phyloP scores from a whole-genome alignment of 2,888 invertebrate species.

The Proisotoma minuta region DNA sequence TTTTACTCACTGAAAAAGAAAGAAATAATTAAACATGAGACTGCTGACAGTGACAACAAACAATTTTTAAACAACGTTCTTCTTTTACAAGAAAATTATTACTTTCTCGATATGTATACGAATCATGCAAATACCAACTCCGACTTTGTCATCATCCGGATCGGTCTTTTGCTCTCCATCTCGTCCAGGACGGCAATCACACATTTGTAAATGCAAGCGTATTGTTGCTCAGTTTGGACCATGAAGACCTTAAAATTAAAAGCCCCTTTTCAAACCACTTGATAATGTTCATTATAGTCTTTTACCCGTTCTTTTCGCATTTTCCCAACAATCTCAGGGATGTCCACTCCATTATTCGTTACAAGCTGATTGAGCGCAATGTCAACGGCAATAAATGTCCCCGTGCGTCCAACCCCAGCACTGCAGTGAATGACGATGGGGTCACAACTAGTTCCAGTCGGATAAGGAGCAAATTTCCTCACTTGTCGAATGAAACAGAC shows the following conservation, averaged over 20 bases:
- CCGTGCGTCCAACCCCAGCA: conserved; percentile 69
- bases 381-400: conserved; percentile 94
- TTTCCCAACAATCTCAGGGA: conserved; percentile 91
- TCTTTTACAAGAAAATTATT: background rate
- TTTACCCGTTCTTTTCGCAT: conserved; percentile 81
- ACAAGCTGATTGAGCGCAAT: conserved; percentile 85
- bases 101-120: too few relatives aligned
- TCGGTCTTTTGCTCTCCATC: background rate
- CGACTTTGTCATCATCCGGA: too few relatives aligned
- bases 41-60: too few relatives aligned
- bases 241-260: conserved; percentile 39
- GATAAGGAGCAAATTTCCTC: conserved; percentile 79
- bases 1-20: background rate
- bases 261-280: background rate
- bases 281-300: too few relatives aligned
- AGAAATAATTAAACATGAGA: too few relatives aligned
- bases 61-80: background rate
- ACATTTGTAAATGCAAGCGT: conserved; percentile 98
- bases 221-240: conserved; percentile 91
- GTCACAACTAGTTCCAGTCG: conserved; percentile 58
- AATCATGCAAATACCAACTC: too few relatives aligned
- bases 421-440: conserved; percentile 94
- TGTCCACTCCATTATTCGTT: conserved; percentile 80
- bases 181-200: background rate
- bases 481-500: conserved; percentile 89